Percentiles rank a stretch among this genome's conserved stretches.
phyloP scores from a whole-genome alignment of 2,797 vertebrate species.

The Echeneis naucrates region DNA sequence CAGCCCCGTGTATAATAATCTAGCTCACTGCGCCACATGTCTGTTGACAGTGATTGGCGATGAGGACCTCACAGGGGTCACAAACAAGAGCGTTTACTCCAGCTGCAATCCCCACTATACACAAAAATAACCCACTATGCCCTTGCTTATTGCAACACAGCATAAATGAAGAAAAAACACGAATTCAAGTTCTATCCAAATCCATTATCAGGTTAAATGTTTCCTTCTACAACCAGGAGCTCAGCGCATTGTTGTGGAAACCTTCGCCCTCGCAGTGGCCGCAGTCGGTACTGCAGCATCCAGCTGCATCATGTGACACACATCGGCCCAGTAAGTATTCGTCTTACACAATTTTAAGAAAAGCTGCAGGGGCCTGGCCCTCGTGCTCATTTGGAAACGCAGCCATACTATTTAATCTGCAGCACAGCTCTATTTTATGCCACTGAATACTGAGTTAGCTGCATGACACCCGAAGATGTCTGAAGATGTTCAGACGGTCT shows the following conservation, averaged over 20 bases:
- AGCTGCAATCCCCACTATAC: background rate
- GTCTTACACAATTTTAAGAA: too few relatives aligned
- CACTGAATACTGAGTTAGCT: too few relatives aligned
- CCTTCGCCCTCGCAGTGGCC: background rate
- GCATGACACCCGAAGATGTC: too few relatives aligned
- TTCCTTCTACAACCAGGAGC: background rate
- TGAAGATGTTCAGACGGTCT: too few relatives aligned
- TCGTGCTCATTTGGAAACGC: too few relatives aligned
- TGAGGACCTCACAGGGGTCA: background rate
- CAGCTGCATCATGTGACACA: background rate
- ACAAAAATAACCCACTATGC: background rate
- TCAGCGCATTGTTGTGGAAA: too few relatives aligned
- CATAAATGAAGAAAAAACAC: background rate
- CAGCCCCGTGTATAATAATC: slow-evolving; percentile 20
- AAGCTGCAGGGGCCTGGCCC: too few relatives aligned
- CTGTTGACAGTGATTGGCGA: background rate
- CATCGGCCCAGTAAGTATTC: too few relatives aligned
- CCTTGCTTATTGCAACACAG: background rate
- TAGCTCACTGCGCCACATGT: slow-evolving; percentile 26
- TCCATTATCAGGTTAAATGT: too few relatives aligned
- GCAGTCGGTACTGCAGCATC: background rate
- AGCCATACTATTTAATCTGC: too few relatives aligned
- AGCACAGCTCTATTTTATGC: too few relatives aligned
- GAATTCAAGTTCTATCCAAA: background rate
- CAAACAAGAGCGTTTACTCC: too few relatives aligned